Evolutionary conservation across 2,888 invertebrate genomes (phyloP), one percentile per base, ranked within the genome.

Genomic region (Pycnomerus fuliginosus): DNA sequence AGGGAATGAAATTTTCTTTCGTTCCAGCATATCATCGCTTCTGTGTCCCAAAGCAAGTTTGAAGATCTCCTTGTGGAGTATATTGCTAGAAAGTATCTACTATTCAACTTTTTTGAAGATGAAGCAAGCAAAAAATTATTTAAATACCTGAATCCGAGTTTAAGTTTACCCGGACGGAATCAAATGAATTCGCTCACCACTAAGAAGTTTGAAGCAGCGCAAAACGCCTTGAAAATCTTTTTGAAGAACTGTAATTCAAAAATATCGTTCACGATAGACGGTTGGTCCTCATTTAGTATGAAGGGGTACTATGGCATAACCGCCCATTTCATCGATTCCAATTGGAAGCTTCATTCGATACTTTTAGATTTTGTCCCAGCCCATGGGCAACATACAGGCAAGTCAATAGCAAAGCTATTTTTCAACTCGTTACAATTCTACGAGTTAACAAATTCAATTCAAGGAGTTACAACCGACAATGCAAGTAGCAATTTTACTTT

Each of bases 251-350:
- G 29, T 39, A 34, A 30, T 24, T 53, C 51, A 8, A 53, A 55
- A 44, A 44, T 56, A 22, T 47, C 53, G 23, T 55, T 57, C 23
- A 56, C 60, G 11, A 50, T 58, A 42, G 53, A 60, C 47, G 56
- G 50, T 14, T 58, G 56, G 56, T 50, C 57, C 15, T 55, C 56
- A n/a, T 44, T 54, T 32, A 38, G 35, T 39, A 48, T 36, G 27
- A 43, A 41, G 40, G 49, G 44, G 12, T 56, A 37, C 38, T 56
- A 58, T 44, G 58, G 53, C 17, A 52, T 60, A 5, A 60, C 58
- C 4, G 33, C 39, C 16, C 50, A 60, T 52, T 59, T 48, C 23
- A 50, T 58, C 33, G 55, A 58, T 23, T 29, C 48, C 7, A 37
- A 57, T 10, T 62, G 54, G 54, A 44, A 48, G 20, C 23, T 46